These are phyloP conservation scores for Paraplagusia blochii DNA, from an alignment of 2,113 vertebrate species.

Conservation along the genomic window DNA sequence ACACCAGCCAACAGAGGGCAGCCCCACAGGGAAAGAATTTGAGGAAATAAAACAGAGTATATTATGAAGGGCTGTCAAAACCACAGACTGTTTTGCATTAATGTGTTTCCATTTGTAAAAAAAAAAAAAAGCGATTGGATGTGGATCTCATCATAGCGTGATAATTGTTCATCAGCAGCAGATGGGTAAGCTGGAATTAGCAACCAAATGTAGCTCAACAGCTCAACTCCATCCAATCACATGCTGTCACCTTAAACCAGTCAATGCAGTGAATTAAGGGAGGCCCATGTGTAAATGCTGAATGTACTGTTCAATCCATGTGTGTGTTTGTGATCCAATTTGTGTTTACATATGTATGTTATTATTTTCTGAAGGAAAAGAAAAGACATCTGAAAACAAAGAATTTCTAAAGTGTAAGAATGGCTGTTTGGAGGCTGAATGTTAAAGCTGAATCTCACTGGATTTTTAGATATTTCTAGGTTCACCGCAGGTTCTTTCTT, in stretches of 20 bases:
- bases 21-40: slow-evolving; percentile 6
- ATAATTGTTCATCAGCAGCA: slow-evolving; percentile 57
- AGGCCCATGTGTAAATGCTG: slow-evolving; percentile 65
- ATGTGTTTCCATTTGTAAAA: slow-evolving; percentile 3
- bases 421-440: too few species aligned
- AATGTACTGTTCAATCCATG: slow-evolving; percentile 69
- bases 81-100: slow-evolving; percentile 21
- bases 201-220: slow-evolving; percentile 52
- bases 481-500: too few species aligned
- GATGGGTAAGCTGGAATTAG: slow-evolving; percentile 53
- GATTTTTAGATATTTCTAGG: too few species aligned
- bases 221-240: slow-evolving; percentile 64
- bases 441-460: too few species aligned
- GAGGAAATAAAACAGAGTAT: slow-evolving; percentile 9
- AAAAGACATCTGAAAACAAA: too few species aligned
- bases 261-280: slow-evolving; percentile 75
- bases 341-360: too few species aligned
- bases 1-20: slow-evolving; percentile 1
- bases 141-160: slow-evolving; percentile 55
- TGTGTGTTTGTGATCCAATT: slow-evolving; percentile 45
- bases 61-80: background rate
- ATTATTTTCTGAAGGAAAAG: too few species aligned
- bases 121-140: slow-evolving; percentile 22
- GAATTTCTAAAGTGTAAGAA: too few species aligned
- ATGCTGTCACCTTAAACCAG: slow-evolving; percentile 65